These are phyloP conservation scores for Anodontia alba DNA, from an alignment of 2,888 invertebrate species.

Conservation along the genomic window DNA sequence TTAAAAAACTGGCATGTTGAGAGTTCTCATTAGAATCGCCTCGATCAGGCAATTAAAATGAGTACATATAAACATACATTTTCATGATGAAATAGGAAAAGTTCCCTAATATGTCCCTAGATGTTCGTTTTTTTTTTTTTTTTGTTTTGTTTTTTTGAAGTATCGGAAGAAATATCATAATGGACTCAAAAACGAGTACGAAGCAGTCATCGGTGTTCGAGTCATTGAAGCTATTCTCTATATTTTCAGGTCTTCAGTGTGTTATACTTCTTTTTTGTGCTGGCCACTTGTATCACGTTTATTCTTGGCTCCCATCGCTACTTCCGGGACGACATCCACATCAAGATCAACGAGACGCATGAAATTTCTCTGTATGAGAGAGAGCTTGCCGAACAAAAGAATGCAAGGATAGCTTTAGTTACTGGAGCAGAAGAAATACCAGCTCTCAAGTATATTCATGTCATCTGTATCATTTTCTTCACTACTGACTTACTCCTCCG, in stretches of 20 bases:
- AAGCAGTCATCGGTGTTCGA: too few species aligned
- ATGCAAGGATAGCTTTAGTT: conserved; percentile 31
- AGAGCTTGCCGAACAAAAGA: conserved; percentile 33
- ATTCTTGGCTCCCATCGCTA: conserved; percentile 54
- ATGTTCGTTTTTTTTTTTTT: too few species aligned
- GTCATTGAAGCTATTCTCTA: too few species aligned
- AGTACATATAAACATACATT: too few species aligned
- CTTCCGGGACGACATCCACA: conserved; percentile 43
- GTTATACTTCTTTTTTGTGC: conserved; percentile 51
- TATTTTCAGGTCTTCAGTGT: conserved; percentile 61
- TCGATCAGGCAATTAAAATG: too few species aligned
- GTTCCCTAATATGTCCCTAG: too few species aligned
- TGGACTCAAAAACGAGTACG: too few species aligned
- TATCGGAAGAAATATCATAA: too few species aligned
- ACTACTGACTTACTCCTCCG: conserved; percentile 74
- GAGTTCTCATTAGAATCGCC: too few species aligned
- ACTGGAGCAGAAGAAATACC: conserved; percentile 53
- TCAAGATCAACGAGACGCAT: conserved; percentile 31
- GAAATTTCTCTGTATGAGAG: conserved; percentile 23
- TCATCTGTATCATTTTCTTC: conserved; percentile 74
- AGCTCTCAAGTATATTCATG: conserved; percentile 67
- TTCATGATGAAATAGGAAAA: too few species aligned
- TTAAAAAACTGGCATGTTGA: too few species aligned
- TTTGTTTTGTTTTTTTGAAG: too few species aligned
- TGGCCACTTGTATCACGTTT: conserved; percentile 59